Evolutionary conservation across 2,888 invertebrate genomes (phyloP), one percentile per base, ranked within the genome.

Genomic region (Craniophora ligustri): DNA sequence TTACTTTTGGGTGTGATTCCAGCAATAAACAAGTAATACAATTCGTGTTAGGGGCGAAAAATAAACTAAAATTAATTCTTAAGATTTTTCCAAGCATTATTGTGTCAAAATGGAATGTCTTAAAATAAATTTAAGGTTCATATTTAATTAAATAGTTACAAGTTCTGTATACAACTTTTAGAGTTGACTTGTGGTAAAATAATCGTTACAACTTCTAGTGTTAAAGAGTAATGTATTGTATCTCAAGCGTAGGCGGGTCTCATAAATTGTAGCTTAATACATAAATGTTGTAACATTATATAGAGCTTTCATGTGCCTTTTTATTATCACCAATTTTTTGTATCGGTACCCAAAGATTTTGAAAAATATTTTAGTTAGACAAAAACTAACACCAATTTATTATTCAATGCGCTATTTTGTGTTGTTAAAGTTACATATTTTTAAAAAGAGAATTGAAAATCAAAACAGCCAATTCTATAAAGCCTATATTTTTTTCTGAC

Each of bases 321-420:
- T 46, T 50, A 55, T 48, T 18, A 75, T 35, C 46, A 38, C n/a
- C n/a, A n/a, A n/a, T 56, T 34, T 54, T 64, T 54, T 54, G 31
- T 59, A 36, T 49, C 34, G 39, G 54, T 55, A 64, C 71, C 78
- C 78, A 78, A 81, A 77, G 75, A 74, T 57, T 59, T 60, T 48
- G 34, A 57, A 50, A 48, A 47, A 34, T 15, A 32, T 32, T 44
- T 46, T 31, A 35, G 4, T 39, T 56, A 51, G 11, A 8, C 32
- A 47, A 59, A 55, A 26, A 66, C 35, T 47, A 48, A 47, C 14
- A 36, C 28, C 31, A 36, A 30, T 54, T 49, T 55, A 31, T 28
- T 26, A 40, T 51, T 28, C 18, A 42, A 56, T 41, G 34, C 51
- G 59, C 42, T 18, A 42, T 38, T 45, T 48, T 46, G 23, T 44